Base-by-base conservation (phyloP, 2,888 invertebrate species). In the Scaptomyza reducta region DNA sequence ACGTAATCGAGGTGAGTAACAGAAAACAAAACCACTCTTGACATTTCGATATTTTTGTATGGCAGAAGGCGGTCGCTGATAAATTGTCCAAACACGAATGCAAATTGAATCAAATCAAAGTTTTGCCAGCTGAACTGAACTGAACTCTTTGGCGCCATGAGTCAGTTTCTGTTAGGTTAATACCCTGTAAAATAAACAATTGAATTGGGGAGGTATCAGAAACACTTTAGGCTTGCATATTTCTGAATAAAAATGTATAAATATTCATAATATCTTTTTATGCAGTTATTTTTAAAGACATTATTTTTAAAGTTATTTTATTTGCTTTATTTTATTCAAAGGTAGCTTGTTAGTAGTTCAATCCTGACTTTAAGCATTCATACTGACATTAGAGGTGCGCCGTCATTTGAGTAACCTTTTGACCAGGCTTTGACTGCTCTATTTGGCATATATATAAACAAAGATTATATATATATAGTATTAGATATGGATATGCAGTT, bases 1-100 rank as follows among this genome's bases (percentile, higher is more conserved):
- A 89, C 84, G 90, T 92, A 77, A 90, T 92, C 73, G 91, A 92
- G 91, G 92, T 92, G 74, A 90, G 88, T 25, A 47, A 31, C 35
- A 10, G 16, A n/a, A 33, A 44, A 14, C 7, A 38, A 38, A 38
- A 9, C 41, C 44, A 65, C 59, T 77, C 47, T 80, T 86, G 77
- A 79, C 80, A 77, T 79, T 85, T 79, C 64, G 76, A 79, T 75
- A 72, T 61, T 74, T 51, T 70, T 73, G 56, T 72, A 44, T 70
- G 73, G 58, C 67, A 47, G 47, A 1, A 63, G 62, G 42, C 56
- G 27, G 49, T 56, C 35, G 51, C 67, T 71, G 73, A 77, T 73
- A 79, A 77, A 77, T 77, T 76, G 77, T 59, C 61, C 56, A 59
- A 68, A 65, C 70, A 61, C 78, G 54, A 75, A 76, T 74, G 74